Conservation (phyloP, 2,888 invertebrate species). For the Scaptomyza polygonia region DNA sequence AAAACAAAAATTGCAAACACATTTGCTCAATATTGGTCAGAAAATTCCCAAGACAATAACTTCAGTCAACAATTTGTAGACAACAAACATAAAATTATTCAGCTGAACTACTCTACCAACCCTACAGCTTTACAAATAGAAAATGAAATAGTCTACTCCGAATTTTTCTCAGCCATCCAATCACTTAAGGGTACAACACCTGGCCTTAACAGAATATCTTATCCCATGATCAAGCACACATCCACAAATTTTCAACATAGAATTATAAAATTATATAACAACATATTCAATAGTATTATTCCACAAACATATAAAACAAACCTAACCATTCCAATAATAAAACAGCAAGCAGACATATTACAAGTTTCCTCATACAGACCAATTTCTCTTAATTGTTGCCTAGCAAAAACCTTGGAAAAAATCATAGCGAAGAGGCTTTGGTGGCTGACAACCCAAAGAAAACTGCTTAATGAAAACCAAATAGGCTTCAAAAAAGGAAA, state of each 20-base stretch:
- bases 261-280: constrained; percentile 17
- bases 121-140: constrained; percentile 7
- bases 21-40: constrained; percentile 5
- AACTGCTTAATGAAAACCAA: no score
- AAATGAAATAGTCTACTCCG: background rate
- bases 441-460: no score
- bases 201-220: no score
- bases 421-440: background rate
- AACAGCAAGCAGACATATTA: constrained; percentile 6
- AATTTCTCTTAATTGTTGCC: background rate
- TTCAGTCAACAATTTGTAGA: background rate
- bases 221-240: constrained; percentile 18
- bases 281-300: constrained; percentile 17
- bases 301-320: constrained; percentile 24
- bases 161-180: constrained; percentile 12
- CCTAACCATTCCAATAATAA: constrained; percentile 14
- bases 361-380: background rate
- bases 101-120: background rate
- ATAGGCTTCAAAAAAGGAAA: no score
- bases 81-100: background rate
- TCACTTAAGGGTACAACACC: background rate
- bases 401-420: background rate
- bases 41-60: constrained; percentile 8
- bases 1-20: background rate
- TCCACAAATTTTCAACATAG: constrained; percentile 4